A percentile compares a stretch with the other conserved stretches of the same genome.
These are phyloP conservation scores for Amblyraja radiata DNA, from an alignment of 2,797 vertebrate genomes.

Conservation along the genomic window DNA sequence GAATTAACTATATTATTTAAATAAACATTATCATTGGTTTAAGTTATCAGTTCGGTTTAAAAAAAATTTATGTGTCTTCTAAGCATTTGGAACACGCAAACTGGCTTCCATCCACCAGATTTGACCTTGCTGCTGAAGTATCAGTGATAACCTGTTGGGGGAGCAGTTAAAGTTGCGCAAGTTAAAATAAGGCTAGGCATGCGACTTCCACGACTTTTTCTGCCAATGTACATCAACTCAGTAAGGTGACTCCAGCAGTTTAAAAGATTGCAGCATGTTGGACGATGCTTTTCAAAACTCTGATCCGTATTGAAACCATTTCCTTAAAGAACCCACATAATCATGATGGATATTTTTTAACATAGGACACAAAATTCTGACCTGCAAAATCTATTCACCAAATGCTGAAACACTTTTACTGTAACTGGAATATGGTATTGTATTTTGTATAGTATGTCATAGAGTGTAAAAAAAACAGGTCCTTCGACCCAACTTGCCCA, in stretches of 20 bases:
- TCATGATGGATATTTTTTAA: background rate
- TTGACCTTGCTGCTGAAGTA: background rate
- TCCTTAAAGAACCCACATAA: background rate
- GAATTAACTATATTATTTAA: background rate
- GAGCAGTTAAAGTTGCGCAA: background rate
- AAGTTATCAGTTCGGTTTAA: background rate
- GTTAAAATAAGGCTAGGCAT: background rate
- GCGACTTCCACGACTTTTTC: background rate
- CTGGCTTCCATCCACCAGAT: background rate
- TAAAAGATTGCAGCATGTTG: background rate
- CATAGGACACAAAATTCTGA: background rate
- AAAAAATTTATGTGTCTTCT: background rate
- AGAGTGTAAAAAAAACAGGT: no score
- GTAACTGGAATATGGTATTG: background rate
- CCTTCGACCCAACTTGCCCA: no score
- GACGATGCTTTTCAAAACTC: background rate
- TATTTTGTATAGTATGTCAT: background rate
- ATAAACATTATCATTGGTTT: background rate
- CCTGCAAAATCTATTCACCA: background rate
- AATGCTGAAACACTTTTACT: background rate
- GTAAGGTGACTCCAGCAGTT: background rate
- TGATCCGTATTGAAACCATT: background rate
- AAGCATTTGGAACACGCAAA: background rate
- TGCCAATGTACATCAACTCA: background rate
- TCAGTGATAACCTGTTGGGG: constrained; percentile 11